These are phyloP conservation scores for Brachymystax lenok DNA, from an alignment of 2,797 vertebrate species.

Conservation along the genomic window DNA sequence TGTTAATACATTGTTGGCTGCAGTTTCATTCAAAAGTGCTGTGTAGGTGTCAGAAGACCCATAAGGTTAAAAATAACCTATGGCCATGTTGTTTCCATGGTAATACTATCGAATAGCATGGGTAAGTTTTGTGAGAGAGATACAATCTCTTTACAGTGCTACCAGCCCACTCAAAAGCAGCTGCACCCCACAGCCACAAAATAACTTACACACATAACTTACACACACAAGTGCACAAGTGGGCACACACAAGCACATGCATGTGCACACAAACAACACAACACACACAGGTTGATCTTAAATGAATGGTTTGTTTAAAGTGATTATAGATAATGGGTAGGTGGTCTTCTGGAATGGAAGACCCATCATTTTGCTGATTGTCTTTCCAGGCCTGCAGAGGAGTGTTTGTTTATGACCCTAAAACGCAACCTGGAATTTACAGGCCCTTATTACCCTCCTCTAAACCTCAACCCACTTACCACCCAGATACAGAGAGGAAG, in stretches of 20 bases:
- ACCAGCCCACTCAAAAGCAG: background rate
- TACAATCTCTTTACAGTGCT: background rate
- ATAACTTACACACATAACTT: conserved; percentile 28
- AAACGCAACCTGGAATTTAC: conserved; percentile 47
- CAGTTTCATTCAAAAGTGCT: conserved; percentile 24
- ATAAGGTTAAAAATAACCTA: conserved; percentile 42
- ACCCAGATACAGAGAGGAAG: background rate
- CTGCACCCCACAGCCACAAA: background rate
- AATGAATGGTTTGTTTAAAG: conserved; percentile 54
- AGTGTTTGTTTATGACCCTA: conserved; percentile 23
- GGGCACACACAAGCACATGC: conserved; percentile 16
- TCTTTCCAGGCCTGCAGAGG: conserved; percentile 26
- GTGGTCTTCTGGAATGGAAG: conserved; percentile 42
- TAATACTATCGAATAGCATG: conserved; percentile 34
- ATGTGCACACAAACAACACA: conserved; percentile 12
- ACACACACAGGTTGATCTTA: conserved; percentile 32
- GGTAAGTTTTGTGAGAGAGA: background rate
- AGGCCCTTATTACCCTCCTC: background rate
- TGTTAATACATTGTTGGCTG: conserved; percentile 10
- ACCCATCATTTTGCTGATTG: conserved; percentile 37
- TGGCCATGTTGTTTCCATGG: conserved; percentile 65
- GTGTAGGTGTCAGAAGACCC: conserved; percentile 51
- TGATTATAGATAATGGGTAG: conserved; percentile 51
- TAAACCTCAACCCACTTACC: background rate
- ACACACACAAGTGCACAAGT: conserved; percentile 18